Percentiles rank a stretch among this genome's conserved stretches.
These are phyloP conservation scores for Vesta saturnalis DNA, from an alignment of 2,888 invertebrate species.

Conservation along the genomic window DNA sequence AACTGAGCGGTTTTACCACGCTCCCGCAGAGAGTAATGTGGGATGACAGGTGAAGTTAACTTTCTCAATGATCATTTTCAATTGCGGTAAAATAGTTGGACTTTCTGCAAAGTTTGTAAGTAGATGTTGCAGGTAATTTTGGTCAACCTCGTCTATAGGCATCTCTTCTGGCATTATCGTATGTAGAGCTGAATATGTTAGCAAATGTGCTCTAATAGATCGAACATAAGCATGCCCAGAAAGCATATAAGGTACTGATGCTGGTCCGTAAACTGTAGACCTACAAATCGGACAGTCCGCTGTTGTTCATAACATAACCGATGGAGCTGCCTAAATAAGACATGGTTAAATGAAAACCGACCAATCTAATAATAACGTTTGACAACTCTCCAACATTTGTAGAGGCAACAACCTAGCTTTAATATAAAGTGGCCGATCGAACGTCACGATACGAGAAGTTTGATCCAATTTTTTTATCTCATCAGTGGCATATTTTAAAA, in stretches of 20 bases:
- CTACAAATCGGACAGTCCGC: neutral
- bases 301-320: neutral
- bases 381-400: neutral
- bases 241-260: neutral
- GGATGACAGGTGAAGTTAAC: neutral
- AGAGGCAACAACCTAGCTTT: neutral
- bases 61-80: neutral
- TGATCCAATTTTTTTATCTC: neutral
- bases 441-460: neutral
- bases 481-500: too few species aligned
- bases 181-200: neutral
- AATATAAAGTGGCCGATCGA: too few species aligned
- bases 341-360: neutral
- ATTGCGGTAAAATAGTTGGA: neutral
- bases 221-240: neutral
- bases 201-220: neutral
- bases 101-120: neutral
- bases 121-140: neutral
- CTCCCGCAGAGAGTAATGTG: neutral
- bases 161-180: neutral
- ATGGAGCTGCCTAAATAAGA: neutral
- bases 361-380: too few species aligned
- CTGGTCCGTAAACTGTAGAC: neutral
- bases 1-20: neutral
- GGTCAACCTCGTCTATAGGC: neutral